These are phyloP conservation scores for Ophthalmotilapia sp. DNA, from an alignment of 2,113 vertebrate species.

Conservation along the genomic window DNA sequence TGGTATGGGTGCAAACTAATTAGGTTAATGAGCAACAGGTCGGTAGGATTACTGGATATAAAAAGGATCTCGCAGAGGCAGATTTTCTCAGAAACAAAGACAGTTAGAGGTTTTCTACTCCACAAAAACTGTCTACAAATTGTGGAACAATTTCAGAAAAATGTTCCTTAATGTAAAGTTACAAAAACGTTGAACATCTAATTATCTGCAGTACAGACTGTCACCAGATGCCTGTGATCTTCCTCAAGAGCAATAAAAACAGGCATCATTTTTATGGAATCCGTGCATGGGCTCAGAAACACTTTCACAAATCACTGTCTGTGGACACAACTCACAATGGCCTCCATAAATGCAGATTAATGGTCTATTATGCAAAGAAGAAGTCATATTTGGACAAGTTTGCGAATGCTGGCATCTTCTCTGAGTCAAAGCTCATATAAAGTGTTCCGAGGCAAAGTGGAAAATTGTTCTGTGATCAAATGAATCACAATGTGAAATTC, in stretches of 20 bases:
- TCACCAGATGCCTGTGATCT: not conserved
- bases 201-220: not conserved
- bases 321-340: not conserved
- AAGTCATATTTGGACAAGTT: not conserved
- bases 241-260: rapidly evolving
- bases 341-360: not conserved
- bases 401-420: rapidly evolving
- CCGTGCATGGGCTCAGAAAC: not conserved
- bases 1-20: not conserved
- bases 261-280: rapidly evolving
- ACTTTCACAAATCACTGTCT: not conserved
- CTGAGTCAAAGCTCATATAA: not conserved
- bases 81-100: not conserved
- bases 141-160: rapidly evolving
- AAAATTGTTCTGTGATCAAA: not conserved
- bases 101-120: rapidly evolving
- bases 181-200: not conserved
- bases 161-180: not conserved
- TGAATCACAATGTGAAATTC: not conserved
- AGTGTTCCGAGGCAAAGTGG: not conserved
- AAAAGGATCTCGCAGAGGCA: rapidly evolving
- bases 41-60: rapidly evolving
- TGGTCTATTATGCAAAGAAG: not conserved
- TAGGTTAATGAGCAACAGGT: not conserved
- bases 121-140: rapidly evolving